Percentiles rank a stretch among this genome's conserved stretches.
These are phyloP conservation scores for Lymantria dispar DNA, from an alignment of 2,888 invertebrate genomes.

Conservation along the genomic window DNA sequence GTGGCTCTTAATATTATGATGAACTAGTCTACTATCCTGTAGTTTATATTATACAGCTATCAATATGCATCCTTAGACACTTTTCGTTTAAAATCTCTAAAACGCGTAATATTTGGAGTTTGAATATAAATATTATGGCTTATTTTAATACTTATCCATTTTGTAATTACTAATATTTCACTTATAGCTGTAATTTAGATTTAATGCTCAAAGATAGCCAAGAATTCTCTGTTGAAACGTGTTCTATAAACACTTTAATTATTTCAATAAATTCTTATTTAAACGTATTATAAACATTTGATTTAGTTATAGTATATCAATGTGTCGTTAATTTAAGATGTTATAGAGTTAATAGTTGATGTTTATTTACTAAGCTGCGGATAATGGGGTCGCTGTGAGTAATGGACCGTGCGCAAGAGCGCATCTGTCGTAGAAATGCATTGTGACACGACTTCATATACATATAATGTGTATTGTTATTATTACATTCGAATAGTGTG, in stretches of 20 bases:
- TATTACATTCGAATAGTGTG: slow-evolving; percentile 3
- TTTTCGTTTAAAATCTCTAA: not conserved
- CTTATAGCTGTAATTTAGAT: not conserved
- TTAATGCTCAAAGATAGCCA: slow-evolving; percentile 5
- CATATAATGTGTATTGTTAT: slow-evolving; percentile 30
- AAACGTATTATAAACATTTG: slow-evolving; percentile 7
- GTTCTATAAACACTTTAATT: slow-evolving; percentile 4
- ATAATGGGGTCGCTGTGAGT: slow-evolving; percentile 50
- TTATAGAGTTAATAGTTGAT: slow-evolving; percentile 42
- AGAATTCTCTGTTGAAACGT: slow-evolving; percentile 5
- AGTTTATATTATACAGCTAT: too few relatives aligned
- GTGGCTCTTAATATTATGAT: too few relatives aligned
- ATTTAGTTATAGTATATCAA: slow-evolving; percentile 32
- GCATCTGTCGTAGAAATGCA: slow-evolving; percentile 55
- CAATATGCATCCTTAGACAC: too few relatives aligned
- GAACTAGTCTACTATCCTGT: too few relatives aligned
- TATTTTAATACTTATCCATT: not conserved
- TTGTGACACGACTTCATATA: slow-evolving; percentile 41
- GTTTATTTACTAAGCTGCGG: slow-evolving; percentile 53
- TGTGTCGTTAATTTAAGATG: slow-evolving; percentile 30
- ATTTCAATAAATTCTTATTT: slow-evolving; percentile 18
- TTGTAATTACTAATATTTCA: slow-evolving; percentile 1
- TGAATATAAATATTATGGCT: not conserved
- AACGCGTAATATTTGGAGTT: not conserved
- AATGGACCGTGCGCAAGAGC: slow-evolving; percentile 59